phyloP scores from a whole-genome alignment of 2,888 invertebrate species.

The Physocephala rufipes region DNA sequence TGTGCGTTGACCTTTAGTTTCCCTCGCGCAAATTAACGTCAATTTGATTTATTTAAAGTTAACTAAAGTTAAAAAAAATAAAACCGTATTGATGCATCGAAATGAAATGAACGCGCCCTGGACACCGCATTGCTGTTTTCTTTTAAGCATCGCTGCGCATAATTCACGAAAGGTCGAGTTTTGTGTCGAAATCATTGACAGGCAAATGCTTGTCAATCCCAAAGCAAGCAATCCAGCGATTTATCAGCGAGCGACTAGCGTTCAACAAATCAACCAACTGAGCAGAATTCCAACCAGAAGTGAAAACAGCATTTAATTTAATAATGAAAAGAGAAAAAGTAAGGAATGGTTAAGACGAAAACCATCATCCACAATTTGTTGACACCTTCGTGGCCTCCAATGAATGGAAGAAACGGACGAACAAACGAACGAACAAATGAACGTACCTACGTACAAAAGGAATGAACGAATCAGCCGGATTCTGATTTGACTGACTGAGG shows the following conservation, averaged over 20 bases:
- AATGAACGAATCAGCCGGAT: no score
- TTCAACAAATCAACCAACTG: background rate
- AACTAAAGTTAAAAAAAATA: background rate
- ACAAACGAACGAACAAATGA: background rate
- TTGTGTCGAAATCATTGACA: no score
- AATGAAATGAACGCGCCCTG: background rate
- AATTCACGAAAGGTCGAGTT: no score
- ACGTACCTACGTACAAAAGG: no score
- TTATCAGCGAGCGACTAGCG: constrained; percentile 5
- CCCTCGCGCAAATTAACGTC: background rate
- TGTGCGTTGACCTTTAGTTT: background rate
- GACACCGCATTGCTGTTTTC: background rate
- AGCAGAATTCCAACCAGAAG: background rate
- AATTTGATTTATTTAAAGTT: constrained; percentile 22
- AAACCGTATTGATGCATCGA: background rate
- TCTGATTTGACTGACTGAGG: background rate
- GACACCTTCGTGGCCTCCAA: constrained; percentile 18
- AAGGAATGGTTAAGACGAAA: background rate
- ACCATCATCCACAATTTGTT: background rate
- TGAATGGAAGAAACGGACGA: background rate
- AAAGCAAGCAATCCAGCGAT: no score
- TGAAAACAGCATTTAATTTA: constrained; percentile 9
- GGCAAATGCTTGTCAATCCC: no score
- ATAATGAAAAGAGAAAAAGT: background rate
- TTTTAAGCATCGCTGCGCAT: background rate